Conservation (phyloP, 1,140 invertebrate species). For the Psix sp. region DNA sequence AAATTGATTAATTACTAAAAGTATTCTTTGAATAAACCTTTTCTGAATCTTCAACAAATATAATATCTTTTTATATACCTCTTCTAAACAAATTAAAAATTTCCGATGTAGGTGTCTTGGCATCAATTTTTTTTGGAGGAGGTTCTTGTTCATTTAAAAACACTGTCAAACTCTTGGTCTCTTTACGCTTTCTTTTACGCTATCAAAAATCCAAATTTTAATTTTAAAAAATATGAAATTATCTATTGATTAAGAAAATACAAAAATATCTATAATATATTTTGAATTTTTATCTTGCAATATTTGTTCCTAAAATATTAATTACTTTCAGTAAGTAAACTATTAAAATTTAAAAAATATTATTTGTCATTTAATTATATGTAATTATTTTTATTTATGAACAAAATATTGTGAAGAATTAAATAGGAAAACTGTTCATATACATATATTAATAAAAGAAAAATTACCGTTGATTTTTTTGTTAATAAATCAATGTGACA, state of each 20-base stretch:
- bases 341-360: too few species aligned
- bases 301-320: too few species aligned
- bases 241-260: too few species aligned
- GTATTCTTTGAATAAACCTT: background rate
- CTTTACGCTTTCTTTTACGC: too few species aligned
- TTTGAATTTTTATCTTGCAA: too few species aligned
- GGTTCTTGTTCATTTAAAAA: constrained; percentile 40
- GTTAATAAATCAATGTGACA: constrained; percentile 62
- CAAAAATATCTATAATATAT: too few species aligned
- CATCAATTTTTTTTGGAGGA: constrained; percentile 38
- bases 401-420: constrained; percentile 2
- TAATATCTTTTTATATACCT: constrained; percentile 32
- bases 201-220: too few species aligned
- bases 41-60: background rate
- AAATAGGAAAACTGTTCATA: background rate
- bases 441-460: constrained; percentile 10
- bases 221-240: too few species aligned
- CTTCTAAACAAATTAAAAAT: constrained; percentile 51
- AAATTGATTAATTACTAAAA: constrained; percentile 5
- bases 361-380: too few species aligned
- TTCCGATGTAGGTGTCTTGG: constrained; percentile 39
- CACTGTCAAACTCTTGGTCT: constrained; percentile 20
- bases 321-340: too few species aligned
- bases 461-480: constrained; percentile 21
- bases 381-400: too few species aligned